Evolutionary conservation across 1,140 invertebrate species (phyloP), one percentile per base, ranked within the genome.

Genomic region (Stegodyphus dumicola): DNA sequence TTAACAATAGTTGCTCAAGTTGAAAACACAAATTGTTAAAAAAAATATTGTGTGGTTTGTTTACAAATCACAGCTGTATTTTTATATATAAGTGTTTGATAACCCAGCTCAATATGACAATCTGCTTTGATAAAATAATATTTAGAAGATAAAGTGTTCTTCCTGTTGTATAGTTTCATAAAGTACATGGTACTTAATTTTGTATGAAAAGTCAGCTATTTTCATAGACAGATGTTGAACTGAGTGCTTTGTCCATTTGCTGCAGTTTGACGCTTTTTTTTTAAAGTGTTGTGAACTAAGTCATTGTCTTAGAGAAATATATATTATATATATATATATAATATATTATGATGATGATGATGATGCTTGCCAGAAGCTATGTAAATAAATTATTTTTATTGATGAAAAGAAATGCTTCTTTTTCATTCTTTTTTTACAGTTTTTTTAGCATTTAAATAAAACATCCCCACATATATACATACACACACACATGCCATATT

Each of bases 381-480:
- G 78, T 81, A 81, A 81, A 81, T 81, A 81, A 81, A 81, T 69
- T 81, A 81, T 81, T 81, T 81, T 81, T 81, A 73, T 81, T 73
- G 78, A 81, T 81, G 53, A 81, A 33, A 60, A 18, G 18, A 7
- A n/a, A n/a, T n/a, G n/a, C n/a, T n/a, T n/a, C n/a, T n/a, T n/a
- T n/a, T n/a, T n/a, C n/a, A n/a, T n/a, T n/a, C n/a, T n/a, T n/a
- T n/a, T n/a, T n/a, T n/a, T n/a, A n/a, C n/a, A n/a, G n/a, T n/a
- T n/a, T n/a, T n/a, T n/a, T n/a, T n/a, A n/a, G n/a, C n/a, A n/a
- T n/a, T n/a, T n/a, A n/a, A n/a, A n/a, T n/a, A n/a, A n/a, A n/a
- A n/a, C n/a, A n/a, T n/a, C n/a, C n/a, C n/a, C n/a, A n/a, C n/a
- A n/a, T n/a, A n/a, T n/a, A n/a, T n/a, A 33, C 33, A 33, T 33